Evolutionary conservation across 2,113 vertebrate species (phyloP).

Genomic region (Austrofundulus limnaeus): DNA sequence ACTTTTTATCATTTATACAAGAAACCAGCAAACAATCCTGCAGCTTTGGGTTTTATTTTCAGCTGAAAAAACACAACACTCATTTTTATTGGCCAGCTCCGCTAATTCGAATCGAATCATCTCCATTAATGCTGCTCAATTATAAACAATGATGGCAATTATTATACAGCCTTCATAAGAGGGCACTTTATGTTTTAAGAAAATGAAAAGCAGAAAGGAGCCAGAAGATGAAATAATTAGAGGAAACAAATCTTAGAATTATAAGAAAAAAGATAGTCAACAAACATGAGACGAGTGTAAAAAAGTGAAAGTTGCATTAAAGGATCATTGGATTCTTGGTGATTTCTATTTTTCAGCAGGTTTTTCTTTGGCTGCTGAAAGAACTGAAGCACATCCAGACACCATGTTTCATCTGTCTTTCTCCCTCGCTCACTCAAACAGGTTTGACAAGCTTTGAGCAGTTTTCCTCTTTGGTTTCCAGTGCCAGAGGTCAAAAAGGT

Average conservation of each 20-base stretch:
- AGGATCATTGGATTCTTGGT: conserved; percentile 1
- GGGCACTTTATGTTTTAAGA: too few species aligned
- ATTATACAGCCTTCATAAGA: too few species aligned
- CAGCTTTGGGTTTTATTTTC: not conserved
- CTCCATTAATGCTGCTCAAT: too few species aligned
- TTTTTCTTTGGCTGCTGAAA: not conserved
- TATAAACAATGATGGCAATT: too few species aligned
- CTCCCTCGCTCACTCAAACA: conserved; percentile 3
- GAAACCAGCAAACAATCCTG: conserved; percentile 9
- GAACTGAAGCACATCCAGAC: conserved; percentile 15
- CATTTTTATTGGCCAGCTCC: too few species aligned
- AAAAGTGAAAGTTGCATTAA: conserved; percentile 17
- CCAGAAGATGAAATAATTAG: too few species aligned
- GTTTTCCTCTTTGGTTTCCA: conserved; percentile 15
- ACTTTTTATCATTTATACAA: not conserved
- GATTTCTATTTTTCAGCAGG: conserved; percentile 6
- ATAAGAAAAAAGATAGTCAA: not conserved
- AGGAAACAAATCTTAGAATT: too few species aligned
- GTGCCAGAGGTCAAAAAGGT: conserved; percentile 41
- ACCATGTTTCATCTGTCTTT: conserved; percentile 39
- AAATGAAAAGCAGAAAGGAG: too few species aligned
- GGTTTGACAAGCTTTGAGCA: conserved; percentile 35
- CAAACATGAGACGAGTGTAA: not conserved
- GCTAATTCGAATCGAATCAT: too few species aligned
- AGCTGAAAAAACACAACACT: too few species aligned